A percentile compares a stretch with the other conserved stretches of the same genome.
Conservation (phyloP, 1,140 invertebrate genomes). For the Lerema accius region DNA sequence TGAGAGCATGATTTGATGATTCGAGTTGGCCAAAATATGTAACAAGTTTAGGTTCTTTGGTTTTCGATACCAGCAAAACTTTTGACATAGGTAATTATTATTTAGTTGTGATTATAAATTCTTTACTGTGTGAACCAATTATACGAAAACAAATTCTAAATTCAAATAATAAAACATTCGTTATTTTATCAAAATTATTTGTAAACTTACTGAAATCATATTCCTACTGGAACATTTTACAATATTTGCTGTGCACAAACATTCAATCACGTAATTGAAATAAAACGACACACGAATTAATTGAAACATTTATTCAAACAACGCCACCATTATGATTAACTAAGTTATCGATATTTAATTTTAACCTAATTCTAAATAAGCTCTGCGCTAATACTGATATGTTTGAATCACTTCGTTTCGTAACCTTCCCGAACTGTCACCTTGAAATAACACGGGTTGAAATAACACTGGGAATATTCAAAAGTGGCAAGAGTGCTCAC, state of each 20-base stretch:
- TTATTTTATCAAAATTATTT: slow-evolving; percentile 2
- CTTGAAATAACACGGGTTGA: not conserved
- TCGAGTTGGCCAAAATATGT: too few relatives aligned
- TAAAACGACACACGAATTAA: slow-evolving; percentile 30
- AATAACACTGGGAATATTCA: not conserved
- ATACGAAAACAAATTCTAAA: too few relatives aligned
- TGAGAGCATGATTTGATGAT: too few relatives aligned
- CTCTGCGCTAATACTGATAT: slow-evolving; percentile 62
- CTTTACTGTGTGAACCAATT: too few relatives aligned
- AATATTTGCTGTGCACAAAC: not conserved
- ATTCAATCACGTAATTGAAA: slow-evolving; percentile 30
- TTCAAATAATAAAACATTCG: slow-evolving; percentile 38
- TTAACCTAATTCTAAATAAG: slow-evolving; percentile 54
- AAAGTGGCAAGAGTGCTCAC: not conserved
- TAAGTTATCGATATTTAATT: slow-evolving; percentile 54
- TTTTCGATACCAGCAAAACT: too few relatives aligned
- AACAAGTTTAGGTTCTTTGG: too few relatives aligned
- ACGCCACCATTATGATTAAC: slow-evolving; percentile 45
- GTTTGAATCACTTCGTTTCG: slow-evolving; percentile 40
- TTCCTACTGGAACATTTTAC: slow-evolving; percentile 2
- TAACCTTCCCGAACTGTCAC: slow-evolving; percentile 2
- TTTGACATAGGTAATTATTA: not conserved
- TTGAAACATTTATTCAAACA: slow-evolving; percentile 68
- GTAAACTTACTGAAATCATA: slow-evolving; percentile 37
- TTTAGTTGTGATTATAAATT: too few relatives aligned